Evolutionary conservation across 2,888 invertebrate genomes (phyloP), one percentile per base, ranked within the genome.

Genomic region (Peribatodes rhomboidaria): DNA sequence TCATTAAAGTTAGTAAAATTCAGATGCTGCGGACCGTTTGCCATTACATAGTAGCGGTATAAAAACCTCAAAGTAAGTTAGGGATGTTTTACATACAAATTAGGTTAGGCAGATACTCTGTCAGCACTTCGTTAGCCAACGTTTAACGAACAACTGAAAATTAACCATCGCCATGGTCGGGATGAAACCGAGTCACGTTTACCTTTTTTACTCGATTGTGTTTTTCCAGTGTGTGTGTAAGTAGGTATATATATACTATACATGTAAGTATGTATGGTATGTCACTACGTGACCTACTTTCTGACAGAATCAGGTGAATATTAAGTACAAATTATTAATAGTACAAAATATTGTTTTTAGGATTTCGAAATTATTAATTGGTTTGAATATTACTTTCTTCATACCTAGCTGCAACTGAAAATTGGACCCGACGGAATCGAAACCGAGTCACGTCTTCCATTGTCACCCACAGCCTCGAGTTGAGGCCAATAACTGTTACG

Each of bases 391-490:
- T n/a, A n/a, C n/a, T n/a, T n/a, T n/a, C n/a, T n/a, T n/a, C 14
- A 16, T 41, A 46, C 14, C 9, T 31, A 8, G 16, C 22, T 11
- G 18, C 14, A 31, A 47, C 35, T 41, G 46, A 31, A 54, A 46
- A 61, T 47, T 54, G 27, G 31, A 44, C 16, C 27, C 27, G 11
- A 35, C 16, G 8, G 16, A 10, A 46, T 47, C 10, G 7, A 13
- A 46, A 50, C 27, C 50, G 13, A 44, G 54, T 31, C 55, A 37
- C 27, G 60, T 56, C 46, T 46, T 37, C 42, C 41, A 50, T 70
- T 69, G 50, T 53, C 62, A 65, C 66, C 39, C 57, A 57, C 68
- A 65, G 62, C 62, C 56, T 58, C 58, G 33, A 68, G 60, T 57
- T 42, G 50, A 50, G 18, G 16, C 33, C 16, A 46, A 16, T 55